Base-by-base conservation (phyloP, 2,797 vertebrate genomes). In the Enteromius trimaculatus region DNA sequence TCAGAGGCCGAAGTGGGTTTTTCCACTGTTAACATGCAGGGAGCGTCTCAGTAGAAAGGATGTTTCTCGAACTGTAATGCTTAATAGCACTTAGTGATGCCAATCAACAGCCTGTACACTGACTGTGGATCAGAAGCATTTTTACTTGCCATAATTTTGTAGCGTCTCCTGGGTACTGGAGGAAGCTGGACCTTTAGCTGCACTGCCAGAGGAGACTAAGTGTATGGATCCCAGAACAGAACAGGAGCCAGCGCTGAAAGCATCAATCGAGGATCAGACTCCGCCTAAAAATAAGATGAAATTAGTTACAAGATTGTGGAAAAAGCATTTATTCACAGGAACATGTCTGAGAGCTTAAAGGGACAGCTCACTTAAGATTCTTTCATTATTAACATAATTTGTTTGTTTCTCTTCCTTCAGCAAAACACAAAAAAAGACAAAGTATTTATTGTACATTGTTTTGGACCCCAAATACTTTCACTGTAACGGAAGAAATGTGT, bases 1-100 rank as follows among this genome's bases (percentile, higher is more conserved):
- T 84, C 66, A 72, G 60, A 31, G 42, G 51, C 53, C 16, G 3
- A 47, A 37, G 44, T 29, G 31, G 62, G 21, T 3, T 65, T 82
- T 71, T 78, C 80, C 66, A 71, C 74, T 72, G 23, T 77, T 69
- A 62, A 37, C 42, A 70, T 37, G 64, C 26, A 49, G 26, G 8
- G 55, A 58, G 49, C 62, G 5, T 77, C 51, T 49, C 23, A 31
- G 64, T 68, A 29, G 34, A 26, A 58, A 39, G 13, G 51, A 76
- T 7, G 23, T 44, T 49, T 23, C 44, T 53, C 0, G 6, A 65
- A 42, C 71, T 75, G 49, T 68, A 34, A 31, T 58, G 14, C 64
- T 77, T 26, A 31, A 77, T 58, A 60, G 65, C 49, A 77, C 39
- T 70, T 19, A 70, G 10, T 60, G 14, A 55, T 78, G 55, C 21